Conservation (phyloP, 2,113 vertebrate genomes). For the Anguilla japonica region DNA sequence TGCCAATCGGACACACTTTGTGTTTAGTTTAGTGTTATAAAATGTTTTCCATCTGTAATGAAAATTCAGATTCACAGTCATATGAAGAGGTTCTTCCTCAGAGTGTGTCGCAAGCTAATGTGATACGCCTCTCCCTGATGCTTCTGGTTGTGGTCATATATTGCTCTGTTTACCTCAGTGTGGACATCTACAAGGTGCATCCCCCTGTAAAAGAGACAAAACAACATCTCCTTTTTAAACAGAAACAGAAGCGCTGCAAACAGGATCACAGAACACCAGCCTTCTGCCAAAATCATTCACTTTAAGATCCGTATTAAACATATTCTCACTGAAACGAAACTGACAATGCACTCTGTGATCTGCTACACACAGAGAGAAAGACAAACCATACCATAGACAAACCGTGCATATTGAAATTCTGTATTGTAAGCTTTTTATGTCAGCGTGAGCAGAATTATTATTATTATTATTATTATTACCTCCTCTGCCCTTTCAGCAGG, state of each 20-base stretch:
- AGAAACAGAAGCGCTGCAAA: neutral
- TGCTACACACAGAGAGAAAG: neutral
- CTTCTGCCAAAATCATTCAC: no score
- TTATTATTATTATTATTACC: slow-evolving; percentile 59
- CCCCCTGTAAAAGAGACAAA: slow-evolving; percentile 63
- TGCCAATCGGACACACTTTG: no score
- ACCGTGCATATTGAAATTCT: neutral
- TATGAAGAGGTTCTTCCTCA: slow-evolving; percentile 80
- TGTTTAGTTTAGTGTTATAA: no score
- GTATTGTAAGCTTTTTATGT: neutral
- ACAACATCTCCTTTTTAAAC: neutral
- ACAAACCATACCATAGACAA: neutral
- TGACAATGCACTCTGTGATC: neutral
- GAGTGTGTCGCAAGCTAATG: slow-evolving; percentile 78
- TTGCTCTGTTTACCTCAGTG: slow-evolving; percentile 70
- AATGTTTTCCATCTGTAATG: no score
- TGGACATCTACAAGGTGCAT: slow-evolving; percentile 77
- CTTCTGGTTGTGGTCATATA: slow-evolving; percentile 76
- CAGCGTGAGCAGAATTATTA: neutral
- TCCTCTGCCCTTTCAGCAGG: slow-evolving; percentile 63
- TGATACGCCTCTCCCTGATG: slow-evolving; percentile 61
- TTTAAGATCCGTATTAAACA: neutral
- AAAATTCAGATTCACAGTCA: neutral
- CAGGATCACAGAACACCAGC: no score
- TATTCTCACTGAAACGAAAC: neutral